Conservation (phyloP, 2,113 vertebrate genomes). For the Macrotis lagotis region DNA sequence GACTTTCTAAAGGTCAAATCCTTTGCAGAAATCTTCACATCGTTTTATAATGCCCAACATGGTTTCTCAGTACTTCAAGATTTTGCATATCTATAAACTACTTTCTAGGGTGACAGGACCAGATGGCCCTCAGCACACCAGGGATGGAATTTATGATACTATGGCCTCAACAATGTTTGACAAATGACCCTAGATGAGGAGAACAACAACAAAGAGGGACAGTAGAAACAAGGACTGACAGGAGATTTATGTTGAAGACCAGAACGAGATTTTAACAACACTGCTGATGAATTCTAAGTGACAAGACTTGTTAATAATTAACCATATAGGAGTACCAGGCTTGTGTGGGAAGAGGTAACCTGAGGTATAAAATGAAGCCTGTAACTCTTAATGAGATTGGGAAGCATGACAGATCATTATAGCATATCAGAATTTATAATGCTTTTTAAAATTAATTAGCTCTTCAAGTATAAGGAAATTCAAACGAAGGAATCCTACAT, state of each 20-base stretch:
- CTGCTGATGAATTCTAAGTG: conserved; percentile 49
- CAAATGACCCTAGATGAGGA: not conserved
- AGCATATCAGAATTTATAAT: conserved; percentile 53
- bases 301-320: conserved; percentile 49
- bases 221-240: not conserved
- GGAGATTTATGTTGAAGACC: conserved; percentile 11
- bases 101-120: not conserved
- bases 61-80: not conserved
- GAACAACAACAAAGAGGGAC: conserved; percentile 20
- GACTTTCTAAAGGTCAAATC: not conserved
- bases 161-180: not conserved
- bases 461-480: conserved; percentile 31
- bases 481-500: conserved; percentile 6
- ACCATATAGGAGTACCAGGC: conserved; percentile 25
- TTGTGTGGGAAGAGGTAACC: not conserved
- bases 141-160: not conserved
- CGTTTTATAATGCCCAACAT: not conserved
- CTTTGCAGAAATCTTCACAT: not conserved
- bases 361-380: not conserved
- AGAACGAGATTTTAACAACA: conserved; percentile 9
- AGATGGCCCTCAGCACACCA: not conserved
- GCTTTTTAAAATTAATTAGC: conserved; percentile 56
- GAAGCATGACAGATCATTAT: conserved; percentile 36
- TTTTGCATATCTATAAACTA: not conserved
- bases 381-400: conserved; percentile 27